Percentiles rank a stretch among this genome's conserved stretches.
Conservation (phyloP, 2,888 invertebrate genomes). For the Prosapia bicincta region DNA sequence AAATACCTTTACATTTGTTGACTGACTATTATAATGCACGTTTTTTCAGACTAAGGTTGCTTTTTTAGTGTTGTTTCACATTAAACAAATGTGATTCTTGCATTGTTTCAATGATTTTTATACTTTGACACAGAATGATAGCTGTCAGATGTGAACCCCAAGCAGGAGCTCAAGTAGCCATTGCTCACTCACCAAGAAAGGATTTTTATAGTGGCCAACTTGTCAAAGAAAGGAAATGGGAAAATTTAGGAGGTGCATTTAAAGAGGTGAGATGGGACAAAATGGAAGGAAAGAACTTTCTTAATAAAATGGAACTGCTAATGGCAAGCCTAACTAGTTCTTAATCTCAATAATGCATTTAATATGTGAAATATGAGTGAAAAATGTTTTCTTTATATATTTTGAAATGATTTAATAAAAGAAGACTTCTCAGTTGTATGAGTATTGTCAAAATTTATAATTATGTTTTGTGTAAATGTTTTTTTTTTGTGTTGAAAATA, state of each 20-base stretch:
- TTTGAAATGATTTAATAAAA: not conserved
- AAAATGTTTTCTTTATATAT: not conserved
- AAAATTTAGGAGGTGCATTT: conserved; percentile 89
- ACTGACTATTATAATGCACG: no score
- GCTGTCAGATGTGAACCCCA: conserved; percentile 89
- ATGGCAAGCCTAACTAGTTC: conserved; percentile 86
- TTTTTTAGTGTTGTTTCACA: no score
- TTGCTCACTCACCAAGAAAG: conserved; percentile 83
- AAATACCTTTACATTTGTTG: no score
- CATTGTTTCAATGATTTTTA: no score
- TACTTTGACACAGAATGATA: conserved; percentile 70
- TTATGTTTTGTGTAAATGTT: no score
- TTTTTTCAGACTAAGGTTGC: no score
- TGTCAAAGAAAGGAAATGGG: conserved; percentile 90
- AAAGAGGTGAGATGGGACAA: conserved; percentile 87
- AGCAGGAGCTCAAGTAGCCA: conserved; percentile 81
- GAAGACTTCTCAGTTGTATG: not conserved
- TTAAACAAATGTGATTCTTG: no score
- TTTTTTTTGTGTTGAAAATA: no score
- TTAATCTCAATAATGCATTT: conserved; percentile 40
- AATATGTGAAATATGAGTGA: not conserved
- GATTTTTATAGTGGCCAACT: conserved; percentile 84
- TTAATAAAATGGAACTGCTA: conserved; percentile 93
- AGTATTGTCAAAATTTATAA: no score
- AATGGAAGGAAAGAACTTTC: conserved; percentile 94